Percentiles rank a stretch among this genome's conserved stretches.
Evolutionary conservation across 1,140 invertebrate genomes (phyloP).

Genomic region (Adoxophyes honmai): DNA sequence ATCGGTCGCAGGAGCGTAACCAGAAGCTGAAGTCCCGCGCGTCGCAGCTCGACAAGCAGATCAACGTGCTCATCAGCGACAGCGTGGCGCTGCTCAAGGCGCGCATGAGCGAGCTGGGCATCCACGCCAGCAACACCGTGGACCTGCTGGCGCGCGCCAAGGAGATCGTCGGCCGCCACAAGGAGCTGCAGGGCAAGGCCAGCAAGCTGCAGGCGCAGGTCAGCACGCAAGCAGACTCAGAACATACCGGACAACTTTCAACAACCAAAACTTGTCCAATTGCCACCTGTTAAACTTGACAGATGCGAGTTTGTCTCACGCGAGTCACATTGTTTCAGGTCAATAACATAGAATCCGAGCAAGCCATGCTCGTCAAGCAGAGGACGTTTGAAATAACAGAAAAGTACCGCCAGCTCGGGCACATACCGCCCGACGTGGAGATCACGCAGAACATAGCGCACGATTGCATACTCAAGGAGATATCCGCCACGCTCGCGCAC

Average conservation of each 20-base stretch:
- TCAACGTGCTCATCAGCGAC: slow-evolving; percentile 92
- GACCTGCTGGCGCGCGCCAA: slow-evolving; percentile 94
- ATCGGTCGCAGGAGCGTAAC: slow-evolving; percentile 89
- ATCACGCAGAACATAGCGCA: slow-evolving; percentile 83
- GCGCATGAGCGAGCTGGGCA: slow-evolving; percentile 94
- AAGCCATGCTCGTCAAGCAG: slow-evolving; percentile 81
- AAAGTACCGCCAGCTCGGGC: slow-evolving; percentile 79
- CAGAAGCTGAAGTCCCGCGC: slow-evolving; percentile 87
- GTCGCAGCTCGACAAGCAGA: slow-evolving; percentile 93
- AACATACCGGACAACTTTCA: too few relatives aligned
- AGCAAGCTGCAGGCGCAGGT: slow-evolving; percentile 91
- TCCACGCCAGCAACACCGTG: slow-evolving; percentile 88
- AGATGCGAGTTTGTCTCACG: too few relatives aligned
- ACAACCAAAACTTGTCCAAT: too few relatives aligned
- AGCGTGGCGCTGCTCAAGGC: slow-evolving; percentile 93
- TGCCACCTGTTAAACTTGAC: too few relatives aligned
- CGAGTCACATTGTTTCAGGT: slow-evolving; percentile 62
- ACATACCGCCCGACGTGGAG: slow-evolving; percentile 73
- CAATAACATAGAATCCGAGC: slow-evolving; percentile 82
- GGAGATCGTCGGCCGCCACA: slow-evolving; percentile 94
- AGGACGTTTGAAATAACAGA: slow-evolving; percentile 84
- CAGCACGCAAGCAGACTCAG: neutral
- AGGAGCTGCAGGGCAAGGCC: slow-evolving; percentile 92
- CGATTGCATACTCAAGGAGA: slow-evolving; percentile 90
- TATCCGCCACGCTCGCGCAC: slow-evolving; percentile 87